Percentiles rank a stretch among this genome's conserved stretches.
These are phyloP conservation scores for Leptinotarsa peninsularis DNA, from an alignment of 2,888 invertebrate species.

Conservation along the genomic window DNA sequence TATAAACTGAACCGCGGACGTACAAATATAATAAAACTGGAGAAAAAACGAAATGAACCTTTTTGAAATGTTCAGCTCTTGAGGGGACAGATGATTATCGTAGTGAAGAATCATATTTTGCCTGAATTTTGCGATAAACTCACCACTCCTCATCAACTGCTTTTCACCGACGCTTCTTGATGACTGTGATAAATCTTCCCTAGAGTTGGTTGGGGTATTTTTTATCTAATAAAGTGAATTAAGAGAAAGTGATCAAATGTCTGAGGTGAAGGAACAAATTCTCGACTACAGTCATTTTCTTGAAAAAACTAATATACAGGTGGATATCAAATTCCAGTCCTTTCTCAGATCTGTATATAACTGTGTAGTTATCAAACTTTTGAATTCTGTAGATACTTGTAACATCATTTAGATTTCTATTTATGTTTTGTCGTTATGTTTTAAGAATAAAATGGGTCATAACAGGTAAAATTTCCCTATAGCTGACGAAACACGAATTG, in stretches of 20 bases:
- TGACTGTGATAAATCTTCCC: conserved; percentile 8
- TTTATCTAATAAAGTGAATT: conserved; percentile 14
- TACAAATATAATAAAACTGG: background rate
- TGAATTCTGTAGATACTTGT: too few relatives aligned
- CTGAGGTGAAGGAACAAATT: background rate
- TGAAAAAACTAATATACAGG: background rate
- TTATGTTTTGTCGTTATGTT: too few relatives aligned
- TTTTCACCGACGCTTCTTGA: conserved; percentile 27
- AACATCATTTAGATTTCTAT: too few relatives aligned
- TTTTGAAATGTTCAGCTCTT: background rate
- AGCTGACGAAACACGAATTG: too few relatives aligned
- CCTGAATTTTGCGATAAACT: conserved; percentile 27
- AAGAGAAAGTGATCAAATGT: background rate
- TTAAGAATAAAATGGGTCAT: too few relatives aligned
- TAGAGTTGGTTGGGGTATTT: background rate
- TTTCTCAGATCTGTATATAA: too few relatives aligned
- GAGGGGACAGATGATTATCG: conserved; percentile 22
- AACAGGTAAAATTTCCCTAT: too few relatives aligned
- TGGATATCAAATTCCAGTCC: background rate
- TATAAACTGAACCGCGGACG: background rate
- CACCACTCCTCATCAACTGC: conserved; percentile 35
- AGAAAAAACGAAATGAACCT: background rate
- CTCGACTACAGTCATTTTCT: background rate
- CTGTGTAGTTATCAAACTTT: too few relatives aligned
- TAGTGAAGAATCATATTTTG: conserved; percentile 29